These are phyloP conservation scores for Oxycera nigricornis DNA, from an alignment of 2,888 invertebrate species.

Conservation along the genomic window DNA sequence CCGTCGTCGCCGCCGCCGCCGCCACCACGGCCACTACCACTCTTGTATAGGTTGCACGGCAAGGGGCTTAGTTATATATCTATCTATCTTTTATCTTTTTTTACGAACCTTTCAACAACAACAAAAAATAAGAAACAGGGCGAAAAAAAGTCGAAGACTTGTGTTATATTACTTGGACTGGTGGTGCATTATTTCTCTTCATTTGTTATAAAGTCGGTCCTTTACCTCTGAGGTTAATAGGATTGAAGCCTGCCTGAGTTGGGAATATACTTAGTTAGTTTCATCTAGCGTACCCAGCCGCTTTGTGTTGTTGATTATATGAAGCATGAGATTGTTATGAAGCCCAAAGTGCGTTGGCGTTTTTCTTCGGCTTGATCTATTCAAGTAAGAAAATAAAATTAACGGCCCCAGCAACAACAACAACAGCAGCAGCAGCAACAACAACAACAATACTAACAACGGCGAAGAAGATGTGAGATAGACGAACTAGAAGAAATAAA, in stretches of 20 bases:
- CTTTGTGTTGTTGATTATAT: not conserved
- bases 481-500: conserved; percentile 22
- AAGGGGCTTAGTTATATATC: not conserved
- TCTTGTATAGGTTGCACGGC: not conserved
- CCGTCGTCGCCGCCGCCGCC: not conserved
- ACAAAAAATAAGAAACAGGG: not conserved
- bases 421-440: not conserved
- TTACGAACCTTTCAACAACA: not conserved
- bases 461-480: not conserved
- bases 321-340: not conserved
- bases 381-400: conserved; percentile 8
- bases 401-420: not conserved
- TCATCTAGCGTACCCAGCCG: not conserved
- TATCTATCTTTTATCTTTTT: not conserved
- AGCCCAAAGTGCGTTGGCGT: not conserved
- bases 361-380: conserved; percentile 7
- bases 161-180: not conserved
- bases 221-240: conserved; percentile 18
- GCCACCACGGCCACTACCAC: not conserved
- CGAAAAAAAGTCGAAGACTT: not conserved
- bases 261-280: not conserved
- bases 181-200: conserved; percentile 6
- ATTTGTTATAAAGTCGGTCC: not conserved
- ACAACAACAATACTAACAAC: not conserved
- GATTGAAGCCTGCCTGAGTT: conserved; percentile 5